phyloP scores from a whole-genome alignment of 1,140 invertebrate genomes.

The Acromyrmex charruanus region DNA sequence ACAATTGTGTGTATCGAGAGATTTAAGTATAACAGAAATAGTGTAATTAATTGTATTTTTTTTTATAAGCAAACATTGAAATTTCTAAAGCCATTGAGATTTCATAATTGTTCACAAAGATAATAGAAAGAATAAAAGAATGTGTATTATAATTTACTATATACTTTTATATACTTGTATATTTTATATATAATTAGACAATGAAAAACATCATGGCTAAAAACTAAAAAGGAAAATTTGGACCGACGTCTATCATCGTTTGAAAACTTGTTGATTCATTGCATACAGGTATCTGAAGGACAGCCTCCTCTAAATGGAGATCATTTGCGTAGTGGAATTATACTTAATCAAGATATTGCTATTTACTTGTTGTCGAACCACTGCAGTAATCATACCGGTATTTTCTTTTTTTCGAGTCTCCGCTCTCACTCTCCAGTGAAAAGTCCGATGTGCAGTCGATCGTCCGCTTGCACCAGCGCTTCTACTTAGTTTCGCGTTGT shows the following conservation, averaged over 20 bases:
- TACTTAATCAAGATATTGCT: background rate
- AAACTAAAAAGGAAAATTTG: background rate
- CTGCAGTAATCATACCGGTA: background rate
- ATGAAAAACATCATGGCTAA: background rate
- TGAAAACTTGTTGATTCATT: background rate
- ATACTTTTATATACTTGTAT: background rate
- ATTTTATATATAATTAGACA: background rate
- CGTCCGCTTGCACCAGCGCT: background rate
- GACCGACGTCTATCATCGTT: background rate
- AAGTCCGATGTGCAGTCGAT: constrained; percentile 11
- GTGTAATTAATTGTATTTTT: too few relatives aligned
- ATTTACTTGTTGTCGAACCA: background rate
- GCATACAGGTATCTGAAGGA: background rate
- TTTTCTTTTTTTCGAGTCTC: background rate
- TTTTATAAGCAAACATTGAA: too few relatives aligned
- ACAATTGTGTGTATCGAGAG: too few relatives aligned
- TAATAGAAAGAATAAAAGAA: too few relatives aligned
- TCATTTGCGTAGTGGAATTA: background rate
- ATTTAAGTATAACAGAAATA: too few relatives aligned
- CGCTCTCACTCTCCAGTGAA: constrained; percentile 27
- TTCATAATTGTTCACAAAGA: too few relatives aligned
- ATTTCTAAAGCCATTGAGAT: too few relatives aligned
- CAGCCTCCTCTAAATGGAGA: constrained; percentile 5
- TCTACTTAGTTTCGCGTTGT: constrained; percentile 10
- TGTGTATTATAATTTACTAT: background rate